Base-by-base conservation (phyloP, 2,888 invertebrate genomes). In the Congeria kusceri region DNA sequence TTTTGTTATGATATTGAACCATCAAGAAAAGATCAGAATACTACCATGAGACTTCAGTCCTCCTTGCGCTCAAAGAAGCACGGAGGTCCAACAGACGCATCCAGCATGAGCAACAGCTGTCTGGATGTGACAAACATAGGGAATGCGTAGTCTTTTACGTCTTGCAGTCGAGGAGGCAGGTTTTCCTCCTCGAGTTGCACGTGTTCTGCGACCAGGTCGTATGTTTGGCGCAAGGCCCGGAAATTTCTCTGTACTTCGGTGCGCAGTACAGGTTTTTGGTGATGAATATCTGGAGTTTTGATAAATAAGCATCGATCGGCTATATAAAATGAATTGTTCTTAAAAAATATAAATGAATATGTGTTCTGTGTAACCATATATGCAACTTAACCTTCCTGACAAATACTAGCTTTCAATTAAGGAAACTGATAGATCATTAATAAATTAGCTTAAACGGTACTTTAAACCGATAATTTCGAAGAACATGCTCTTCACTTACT, bases 101-200 rank as follows among this genome's bases (percentile, higher is more conserved):
- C 91, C 49, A 92, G 74, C 85, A 90, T 86, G 25, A 91, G 65
- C 32, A 90, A 83, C n/a, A 91, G 82, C 68, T 90, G 89, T 39
- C 85, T 77, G 3, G 90, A 89, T 4, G 90, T 91, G 20, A 91
- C 65, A 47, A 92, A 91, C 56, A 92, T 67, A 9, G 91, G 91
- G 79, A 79, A 92, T 25, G 74, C 59, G 27, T 65, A 79, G 7
- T 86, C 85, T 18, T 56, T 25, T 5, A 85, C 69, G 62, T 85
- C 87, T 73, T 89, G 86, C 13, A 90, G 80, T 9, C 74, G 67
- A 66, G 72, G 78, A 2, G 84, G 79, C 49, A 82, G 56, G 0
- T 66, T 58, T 20, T 59, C 59, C 9, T 56, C 39, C 20, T 77
- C 67, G 18, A 56, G 64, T 18, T 57, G 69, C 4, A 66, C 49